Evolutionary conservation across 2,888 invertebrate genomes (phyloP).

Genomic region (Temnothorax unifasciatus): DNA sequence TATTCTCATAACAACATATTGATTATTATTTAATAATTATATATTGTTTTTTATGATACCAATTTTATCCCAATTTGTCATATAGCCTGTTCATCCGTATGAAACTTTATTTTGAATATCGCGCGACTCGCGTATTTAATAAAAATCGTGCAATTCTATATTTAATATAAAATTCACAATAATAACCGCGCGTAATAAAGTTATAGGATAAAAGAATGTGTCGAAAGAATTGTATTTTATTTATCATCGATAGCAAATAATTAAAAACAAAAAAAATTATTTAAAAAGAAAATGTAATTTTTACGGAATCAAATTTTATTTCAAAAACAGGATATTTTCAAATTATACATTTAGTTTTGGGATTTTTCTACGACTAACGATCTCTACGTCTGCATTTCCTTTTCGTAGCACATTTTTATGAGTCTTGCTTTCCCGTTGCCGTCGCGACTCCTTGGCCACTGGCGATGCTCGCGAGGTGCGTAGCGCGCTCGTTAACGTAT

Average conservation of each 20-base stretch:
- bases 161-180: not conserved
- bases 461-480: conserved; percentile 72
- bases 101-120: not conserved
- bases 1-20: not conserved
- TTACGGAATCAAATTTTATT: not conserved
- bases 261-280: not conserved
- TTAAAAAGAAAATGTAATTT: not conserved
- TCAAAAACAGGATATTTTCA: not conserved
- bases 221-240: not conserved
- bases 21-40: conserved; percentile 4
- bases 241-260: not conserved
- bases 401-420: conserved; percentile 34
- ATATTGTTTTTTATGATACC: not conserved
- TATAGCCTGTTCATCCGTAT: too few species aligned
- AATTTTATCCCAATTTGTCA: not conserved
- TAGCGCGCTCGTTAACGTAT: conserved; percentile 84
- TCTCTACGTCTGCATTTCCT: not conserved
- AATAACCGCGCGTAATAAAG: not conserved
- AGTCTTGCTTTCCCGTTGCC: conserved; percentile 12
- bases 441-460: conserved; percentile 70
- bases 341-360: not conserved
- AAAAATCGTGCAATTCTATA: not conserved
- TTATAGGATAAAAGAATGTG: not conserved
- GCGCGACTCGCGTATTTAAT: not conserved
- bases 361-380: conserved; percentile 38